Evolutionary conservation across 2,888 invertebrate genomes (phyloP).

Genomic region (Ceraclea dissimilis): DNA sequence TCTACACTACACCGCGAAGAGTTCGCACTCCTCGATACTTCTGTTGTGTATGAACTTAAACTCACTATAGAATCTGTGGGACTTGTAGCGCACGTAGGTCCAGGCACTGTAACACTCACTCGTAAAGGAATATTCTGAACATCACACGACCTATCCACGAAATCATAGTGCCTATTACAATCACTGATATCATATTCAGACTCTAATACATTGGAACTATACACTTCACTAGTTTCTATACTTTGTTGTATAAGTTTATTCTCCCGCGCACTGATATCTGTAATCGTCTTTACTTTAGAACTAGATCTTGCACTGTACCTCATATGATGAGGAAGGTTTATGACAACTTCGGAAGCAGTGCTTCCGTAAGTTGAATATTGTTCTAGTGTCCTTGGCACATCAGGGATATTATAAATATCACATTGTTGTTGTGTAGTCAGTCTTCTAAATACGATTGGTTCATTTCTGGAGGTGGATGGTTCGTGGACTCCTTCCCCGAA

Average conservation of each 20-base stretch:
- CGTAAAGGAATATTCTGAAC: neutral
- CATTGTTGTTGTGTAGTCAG: neutral
- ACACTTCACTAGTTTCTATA: neutral
- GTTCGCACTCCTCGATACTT: neutral
- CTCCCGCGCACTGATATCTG: neutral
- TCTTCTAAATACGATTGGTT: neutral
- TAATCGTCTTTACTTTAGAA: neutral
- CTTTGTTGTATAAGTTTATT: neutral
- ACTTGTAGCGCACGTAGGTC: neutral
- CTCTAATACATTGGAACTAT: neutral
- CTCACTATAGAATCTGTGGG: neutral
- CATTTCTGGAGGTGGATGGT: neutral
- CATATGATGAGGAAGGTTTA: neutral
- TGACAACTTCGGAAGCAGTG: neutral
- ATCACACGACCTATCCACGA: neutral
- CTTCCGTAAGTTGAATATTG: neutral
- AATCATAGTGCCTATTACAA: too few relatives aligned
- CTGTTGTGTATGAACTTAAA: neutral
- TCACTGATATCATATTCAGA: neutral
- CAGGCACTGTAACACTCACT: neutral
- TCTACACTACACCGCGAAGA: neutral
- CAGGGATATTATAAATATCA: neutral
- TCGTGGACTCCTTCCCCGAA: slow-evolving; percentile 4
- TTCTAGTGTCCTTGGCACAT: neutral
- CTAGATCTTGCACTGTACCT: neutral